A percentile compares a stretch with the other conserved stretches of the same genome.
Evolutionary conservation across 2,797 vertebrate genomes (phyloP).

Genomic region (Sebastes baramenuke): DNA sequence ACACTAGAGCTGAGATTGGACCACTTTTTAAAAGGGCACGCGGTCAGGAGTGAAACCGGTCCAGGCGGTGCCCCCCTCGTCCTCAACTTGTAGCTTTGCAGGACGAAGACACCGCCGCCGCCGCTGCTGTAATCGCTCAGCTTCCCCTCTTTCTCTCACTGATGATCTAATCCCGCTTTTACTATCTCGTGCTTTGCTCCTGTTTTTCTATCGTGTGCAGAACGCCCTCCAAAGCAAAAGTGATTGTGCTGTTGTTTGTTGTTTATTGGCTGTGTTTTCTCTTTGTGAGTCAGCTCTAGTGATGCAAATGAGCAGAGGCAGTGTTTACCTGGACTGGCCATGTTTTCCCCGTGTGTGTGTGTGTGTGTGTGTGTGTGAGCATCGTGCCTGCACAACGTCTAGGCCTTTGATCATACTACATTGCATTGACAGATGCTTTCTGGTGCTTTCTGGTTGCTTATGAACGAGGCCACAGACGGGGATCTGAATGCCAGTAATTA

Average conservation of each 20-base stretch:
- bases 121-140: conserved; percentile 44
- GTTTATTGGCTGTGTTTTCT: conserved; percentile 73
- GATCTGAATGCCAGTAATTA: conserved; percentile 79
- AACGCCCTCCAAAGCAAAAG: conserved; percentile 69
- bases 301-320: conserved; percentile 79
- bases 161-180: conserved; percentile 65
- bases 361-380: not conserved
- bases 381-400: conserved; percentile 55
- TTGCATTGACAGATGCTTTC: conserved; percentile 81
- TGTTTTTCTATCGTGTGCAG: conserved; percentile 56
- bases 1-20: conserved; percentile 80
- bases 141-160: conserved; percentile 27
- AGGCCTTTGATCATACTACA: conserved; percentile 79
- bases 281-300: conserved; percentile 73
- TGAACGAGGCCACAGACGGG: conserved; percentile 71
- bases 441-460: conserved; percentile 78
- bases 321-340: conserved; percentile 77
- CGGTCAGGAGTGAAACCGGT: conserved; percentile 42
- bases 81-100: conserved; percentile 37
- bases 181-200: conserved; percentile 42
- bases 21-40: conserved; percentile 75
- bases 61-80: conserved; percentile 38
- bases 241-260: conserved; percentile 74
- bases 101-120: conserved; percentile 9
- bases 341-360: conserved; percentile 50